phyloP scores from a whole-genome alignment of 2,888 invertebrate species.

The Xylophagus ater region DNA sequence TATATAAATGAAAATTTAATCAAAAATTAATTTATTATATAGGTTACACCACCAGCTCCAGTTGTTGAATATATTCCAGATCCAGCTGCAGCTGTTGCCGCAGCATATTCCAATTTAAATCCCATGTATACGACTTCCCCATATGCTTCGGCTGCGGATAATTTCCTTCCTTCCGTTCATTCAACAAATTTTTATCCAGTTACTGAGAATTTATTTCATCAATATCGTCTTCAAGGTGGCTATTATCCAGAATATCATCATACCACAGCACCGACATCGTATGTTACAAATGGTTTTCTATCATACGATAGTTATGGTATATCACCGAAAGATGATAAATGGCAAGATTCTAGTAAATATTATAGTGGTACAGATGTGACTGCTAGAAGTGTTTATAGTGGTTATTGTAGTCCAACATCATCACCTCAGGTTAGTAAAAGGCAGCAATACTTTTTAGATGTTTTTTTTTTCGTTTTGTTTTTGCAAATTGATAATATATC shows the following conservation, averaged over 20 bases:
- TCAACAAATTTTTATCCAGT: constrained; percentile 63
- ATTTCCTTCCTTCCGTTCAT: constrained; percentile 42
- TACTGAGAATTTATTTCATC: constrained; percentile 79
- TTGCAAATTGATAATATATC: neutral
- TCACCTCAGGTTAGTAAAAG: constrained; percentile 32
- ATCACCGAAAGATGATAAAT: constrained; percentile 40
- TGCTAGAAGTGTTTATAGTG: constrained; percentile 32
- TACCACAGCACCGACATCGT: constrained; percentile 51
- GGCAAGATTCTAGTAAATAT: constrained; percentile 39
- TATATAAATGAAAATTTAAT: constrained; percentile 1
- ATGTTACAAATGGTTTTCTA: constrained; percentile 73
- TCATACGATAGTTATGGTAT: constrained; percentile 47
- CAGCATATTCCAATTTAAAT: constrained; percentile 68
- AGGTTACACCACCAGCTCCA: constrained; percentile 33
- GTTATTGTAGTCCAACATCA: constrained; percentile 38
- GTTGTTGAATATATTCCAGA: constrained; percentile 41
- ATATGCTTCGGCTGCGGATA: constrained; percentile 54
- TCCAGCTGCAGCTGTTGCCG: constrained; percentile 52
- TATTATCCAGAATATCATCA: constrained; percentile 72
- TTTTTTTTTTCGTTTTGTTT: neutral
- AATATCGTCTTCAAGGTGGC: constrained; percentile 75
- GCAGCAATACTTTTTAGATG: neutral
- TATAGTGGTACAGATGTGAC: constrained; percentile 46
- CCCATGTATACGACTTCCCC: constrained; percentile 66
- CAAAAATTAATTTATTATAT: neutral